These are phyloP conservation scores for Gambelia wislizenii DNA, from an alignment of 2,797 vertebrate species.

Conservation along the genomic window DNA sequence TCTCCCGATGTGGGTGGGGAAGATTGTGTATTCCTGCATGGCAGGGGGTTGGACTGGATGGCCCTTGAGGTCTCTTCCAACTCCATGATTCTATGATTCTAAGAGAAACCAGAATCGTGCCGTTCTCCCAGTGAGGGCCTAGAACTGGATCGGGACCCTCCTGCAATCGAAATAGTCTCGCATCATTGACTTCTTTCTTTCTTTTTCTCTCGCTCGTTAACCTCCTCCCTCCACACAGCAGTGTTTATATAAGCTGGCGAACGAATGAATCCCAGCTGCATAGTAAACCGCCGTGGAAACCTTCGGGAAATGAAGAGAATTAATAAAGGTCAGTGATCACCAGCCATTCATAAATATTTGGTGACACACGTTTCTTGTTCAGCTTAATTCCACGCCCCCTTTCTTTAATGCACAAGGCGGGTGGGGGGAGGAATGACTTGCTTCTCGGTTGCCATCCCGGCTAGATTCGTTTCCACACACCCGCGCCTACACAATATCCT, in stretches of 20 bases:
- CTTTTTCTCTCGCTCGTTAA: neutral
- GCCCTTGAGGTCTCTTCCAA: too few species aligned
- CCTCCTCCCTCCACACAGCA: neutral
- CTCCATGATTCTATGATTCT: too few species aligned
- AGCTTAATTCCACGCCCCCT: neutral
- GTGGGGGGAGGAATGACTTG: neutral
- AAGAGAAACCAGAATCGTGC: neutral
- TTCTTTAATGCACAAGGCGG: neutral
- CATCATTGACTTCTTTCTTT: neutral
- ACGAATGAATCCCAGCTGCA: neutral
- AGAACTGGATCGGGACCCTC: too few species aligned
- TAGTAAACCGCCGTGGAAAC: neutral
- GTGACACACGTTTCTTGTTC: neutral
- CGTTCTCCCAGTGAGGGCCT: too few species aligned
- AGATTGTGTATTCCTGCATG: too few species aligned
- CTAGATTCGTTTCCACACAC: neutral
- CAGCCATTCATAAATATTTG: neutral
- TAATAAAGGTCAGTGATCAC: constrained; percentile 36
- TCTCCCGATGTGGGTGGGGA: too few species aligned
- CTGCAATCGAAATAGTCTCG: neutral
- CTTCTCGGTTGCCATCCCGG: neutral
- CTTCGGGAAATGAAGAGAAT: neutral
- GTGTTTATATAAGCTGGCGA: neutral
- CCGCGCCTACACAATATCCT: too few species aligned
- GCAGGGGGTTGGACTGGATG: too few species aligned